These are phyloP conservation scores for Galago senegalensis DNA, from an alignment of 2,797 vertebrate species.

Conservation along the genomic window DNA sequence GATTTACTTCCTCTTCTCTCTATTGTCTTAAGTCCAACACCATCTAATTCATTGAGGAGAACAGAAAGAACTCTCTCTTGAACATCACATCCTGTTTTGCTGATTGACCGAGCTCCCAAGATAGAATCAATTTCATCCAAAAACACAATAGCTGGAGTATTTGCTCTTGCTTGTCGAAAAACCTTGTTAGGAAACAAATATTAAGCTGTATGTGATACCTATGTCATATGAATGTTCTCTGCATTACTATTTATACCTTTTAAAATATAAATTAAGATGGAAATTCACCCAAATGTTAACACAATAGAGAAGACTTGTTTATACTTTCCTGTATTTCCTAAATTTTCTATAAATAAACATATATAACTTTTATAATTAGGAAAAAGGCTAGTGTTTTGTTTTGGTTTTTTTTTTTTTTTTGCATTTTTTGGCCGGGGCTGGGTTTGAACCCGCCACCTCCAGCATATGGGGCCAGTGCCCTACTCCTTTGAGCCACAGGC, in stretches of 20 bases:
- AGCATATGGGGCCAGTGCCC: no score
- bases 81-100: constrained; percentile 87
- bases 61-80: constrained; percentile 95
- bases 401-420: no score
- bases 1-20: constrained; percentile 93
- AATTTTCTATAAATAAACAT: constrained; percentile 47
- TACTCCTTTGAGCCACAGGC: no score
- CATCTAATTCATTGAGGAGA: constrained; percentile 98
- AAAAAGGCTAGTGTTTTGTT: neutral
- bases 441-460: no score
- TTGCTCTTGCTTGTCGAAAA: constrained; percentile 95
- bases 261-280: constrained; percentile 38
- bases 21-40: constrained; percentile 93
- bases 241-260: neutral
- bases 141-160: constrained; percentile 96
- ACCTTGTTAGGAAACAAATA: constrained; percentile 89
- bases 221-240: neutral
- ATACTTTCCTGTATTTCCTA: constrained; percentile 44
- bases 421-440: no score
- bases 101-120: constrained; percentile 92
- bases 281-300: constrained; percentile 59
- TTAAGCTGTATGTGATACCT: neutral
- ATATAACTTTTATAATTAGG: constrained; percentile 4
- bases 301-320: neutral
- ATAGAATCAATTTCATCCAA: constrained; percentile 98